Conservation (phyloP, 2,113 vertebrate genomes). For the Sander vitreus region DNA sequence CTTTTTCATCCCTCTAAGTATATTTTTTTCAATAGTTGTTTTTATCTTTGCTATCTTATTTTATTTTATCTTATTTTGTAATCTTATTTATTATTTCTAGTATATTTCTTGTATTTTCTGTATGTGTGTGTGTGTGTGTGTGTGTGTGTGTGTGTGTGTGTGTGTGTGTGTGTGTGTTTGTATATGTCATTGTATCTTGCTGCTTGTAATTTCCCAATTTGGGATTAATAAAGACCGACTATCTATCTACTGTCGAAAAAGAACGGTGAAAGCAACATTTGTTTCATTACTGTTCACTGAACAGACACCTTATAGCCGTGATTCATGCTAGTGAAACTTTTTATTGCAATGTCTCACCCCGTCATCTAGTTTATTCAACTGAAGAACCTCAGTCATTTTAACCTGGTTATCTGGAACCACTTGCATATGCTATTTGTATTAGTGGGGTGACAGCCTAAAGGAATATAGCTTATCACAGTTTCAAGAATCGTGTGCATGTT, state of each 20-base stretch:
- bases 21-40: no score
- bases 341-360: conserved; percentile 9
- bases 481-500: conserved; percentile 6
- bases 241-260: neutral
- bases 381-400: conserved; percentile 7
- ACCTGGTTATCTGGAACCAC: conserved; percentile 21
- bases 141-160: no score
- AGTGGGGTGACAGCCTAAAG: neutral
- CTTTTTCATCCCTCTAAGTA: no score
- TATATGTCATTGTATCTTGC: no score
- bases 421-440: conserved; percentile 5
- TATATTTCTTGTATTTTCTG: no score
- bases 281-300: neutral
- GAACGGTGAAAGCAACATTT: neutral
- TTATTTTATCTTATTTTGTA: no score
- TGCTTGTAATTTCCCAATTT: no score
- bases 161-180: no score
- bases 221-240: no score
- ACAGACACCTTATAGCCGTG: neutral
- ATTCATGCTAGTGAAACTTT: conserved; percentile 8
- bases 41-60: no score
- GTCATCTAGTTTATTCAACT: neutral
- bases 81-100: no score
- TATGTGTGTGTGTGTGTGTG: no score
- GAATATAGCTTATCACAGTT: conserved; percentile 14